phyloP scores from a whole-genome alignment of 2,797 vertebrate genomes.

The Megalops cyprinoides region DNA sequence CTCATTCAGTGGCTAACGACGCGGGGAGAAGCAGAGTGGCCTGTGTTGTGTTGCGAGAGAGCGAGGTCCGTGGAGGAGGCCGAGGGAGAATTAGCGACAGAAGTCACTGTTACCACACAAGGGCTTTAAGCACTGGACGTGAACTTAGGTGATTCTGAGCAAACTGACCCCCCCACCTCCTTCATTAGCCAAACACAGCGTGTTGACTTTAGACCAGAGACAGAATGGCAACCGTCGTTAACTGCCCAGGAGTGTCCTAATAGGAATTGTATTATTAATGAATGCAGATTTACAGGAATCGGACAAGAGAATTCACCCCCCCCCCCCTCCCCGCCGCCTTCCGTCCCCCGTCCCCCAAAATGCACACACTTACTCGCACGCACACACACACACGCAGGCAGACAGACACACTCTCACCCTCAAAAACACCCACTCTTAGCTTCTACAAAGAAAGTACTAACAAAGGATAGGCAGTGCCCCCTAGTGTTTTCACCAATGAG shows the following conservation, averaged over 20 bases:
- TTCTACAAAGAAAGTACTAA: conserved; percentile 67
- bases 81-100: not conserved
- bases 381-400: conserved; percentile 55
- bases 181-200: conserved; percentile 48
- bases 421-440: conserved; percentile 43
- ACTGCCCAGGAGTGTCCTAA: conserved; percentile 52
- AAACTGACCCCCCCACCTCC: conserved; percentile 18
- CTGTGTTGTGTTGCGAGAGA: no score
- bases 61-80: not conserved
- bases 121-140: conserved; percentile 46
- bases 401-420: conserved; percentile 43
- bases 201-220: conserved; percentile 53
- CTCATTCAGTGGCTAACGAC: conserved; percentile 68
- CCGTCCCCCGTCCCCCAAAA: conserved; percentile 32
- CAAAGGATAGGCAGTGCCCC: conserved; percentile 97
- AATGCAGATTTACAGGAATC: conserved; percentile 78
- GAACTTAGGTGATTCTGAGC: conserved; percentile 35
- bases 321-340: not conserved
- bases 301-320: conserved; percentile 59
- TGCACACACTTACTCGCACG: conserved; percentile 49
- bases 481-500: conserved; percentile 89
- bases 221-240: conserved; percentile 55
- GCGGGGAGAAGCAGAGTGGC: conserved; percentile 60
- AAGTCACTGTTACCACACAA: conserved; percentile 47
- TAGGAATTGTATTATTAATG: conserved; percentile 69